phyloP scores from a whole-genome alignment of 2,797 vertebrate genomes.

The Myiothlypis chrysogaster region DNA sequence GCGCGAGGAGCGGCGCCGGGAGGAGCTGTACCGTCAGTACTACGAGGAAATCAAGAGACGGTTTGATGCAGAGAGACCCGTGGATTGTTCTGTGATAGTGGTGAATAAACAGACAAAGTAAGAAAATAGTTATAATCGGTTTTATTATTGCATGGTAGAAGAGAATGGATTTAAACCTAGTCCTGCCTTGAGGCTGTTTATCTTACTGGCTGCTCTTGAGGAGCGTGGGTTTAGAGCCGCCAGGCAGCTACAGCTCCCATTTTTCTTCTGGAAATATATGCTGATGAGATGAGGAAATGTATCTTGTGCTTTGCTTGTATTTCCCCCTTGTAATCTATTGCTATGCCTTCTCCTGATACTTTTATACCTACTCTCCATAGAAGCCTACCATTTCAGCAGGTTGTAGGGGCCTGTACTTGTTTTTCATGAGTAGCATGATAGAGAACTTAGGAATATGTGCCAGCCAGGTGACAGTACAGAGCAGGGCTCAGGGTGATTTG shows the following conservation, averaged over 20 bases:
- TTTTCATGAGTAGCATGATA: not conserved
- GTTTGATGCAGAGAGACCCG: slow-evolving; percentile 89
- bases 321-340: not conserved
- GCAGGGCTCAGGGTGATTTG: not conserved
- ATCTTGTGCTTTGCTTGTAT: not conserved
- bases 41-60: slow-evolving; percentile 96
- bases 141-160: not conserved
- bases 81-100: slow-evolving; percentile 97
- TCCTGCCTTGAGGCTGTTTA: not conserved
- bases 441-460: not conserved
- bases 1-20: slow-evolving; percentile 88
- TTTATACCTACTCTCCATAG: not conserved
- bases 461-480: not conserved
- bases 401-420: not conserved
- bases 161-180: not conserved
- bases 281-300: not conserved
- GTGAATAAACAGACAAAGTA: slow-evolving; percentile 98
- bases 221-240: not conserved
- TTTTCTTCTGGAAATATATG: not conserved
- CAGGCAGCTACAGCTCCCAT: not conserved
- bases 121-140: slow-evolving; percentile 9
- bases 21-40: slow-evolving; percentile 94
- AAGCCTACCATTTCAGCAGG: not conserved
- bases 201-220: not conserved
- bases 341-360: not conserved